Conservation (phyloP, 2,888 invertebrate genomes). For the Andrena bicolor region DNA sequence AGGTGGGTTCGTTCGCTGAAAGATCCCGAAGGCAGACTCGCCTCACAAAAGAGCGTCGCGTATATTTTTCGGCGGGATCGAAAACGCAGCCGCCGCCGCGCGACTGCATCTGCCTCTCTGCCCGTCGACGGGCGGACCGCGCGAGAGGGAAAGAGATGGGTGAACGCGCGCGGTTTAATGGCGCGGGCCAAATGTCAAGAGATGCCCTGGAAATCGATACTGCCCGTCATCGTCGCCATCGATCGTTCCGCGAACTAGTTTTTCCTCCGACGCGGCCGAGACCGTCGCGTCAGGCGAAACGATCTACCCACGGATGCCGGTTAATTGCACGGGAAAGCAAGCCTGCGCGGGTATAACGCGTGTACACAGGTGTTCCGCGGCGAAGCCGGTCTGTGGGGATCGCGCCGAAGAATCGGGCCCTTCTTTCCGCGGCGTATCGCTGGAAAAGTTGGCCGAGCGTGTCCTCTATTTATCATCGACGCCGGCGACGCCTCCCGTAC, state of each 20-base stretch:
- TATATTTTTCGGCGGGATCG: constrained; percentile 50
- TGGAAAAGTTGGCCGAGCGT: constrained; percentile 34
- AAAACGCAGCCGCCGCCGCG: background rate
- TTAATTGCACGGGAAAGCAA: constrained; percentile 31
- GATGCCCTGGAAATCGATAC: constrained; percentile 53
- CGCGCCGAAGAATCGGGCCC: background rate
- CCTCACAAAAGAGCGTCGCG: constrained; percentile 53
- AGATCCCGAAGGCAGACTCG: constrained; percentile 41
- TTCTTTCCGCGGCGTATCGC: constrained; percentile 10
- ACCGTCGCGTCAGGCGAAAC: background rate
- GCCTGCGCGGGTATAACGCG: background rate
- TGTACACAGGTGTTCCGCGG: background rate
- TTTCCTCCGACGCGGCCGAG: constrained; percentile 35
- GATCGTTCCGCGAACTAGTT: constrained; percentile 59
- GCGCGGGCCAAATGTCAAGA: constrained; percentile 45
- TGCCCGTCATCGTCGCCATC: constrained; percentile 40
- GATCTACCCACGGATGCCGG: background rate
- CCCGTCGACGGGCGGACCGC: background rate
- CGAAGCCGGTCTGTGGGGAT: too few species aligned
- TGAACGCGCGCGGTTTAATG: constrained; percentile 41
- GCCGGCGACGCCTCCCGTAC: constrained; percentile 56
- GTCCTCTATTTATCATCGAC: constrained; percentile 61
- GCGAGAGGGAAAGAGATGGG: background rate
- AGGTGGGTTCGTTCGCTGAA: constrained; percentile 45
- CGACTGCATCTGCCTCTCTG: constrained; percentile 9